Conservation (phyloP, 2,113 vertebrate species). For the Sialia sialis region DNA sequence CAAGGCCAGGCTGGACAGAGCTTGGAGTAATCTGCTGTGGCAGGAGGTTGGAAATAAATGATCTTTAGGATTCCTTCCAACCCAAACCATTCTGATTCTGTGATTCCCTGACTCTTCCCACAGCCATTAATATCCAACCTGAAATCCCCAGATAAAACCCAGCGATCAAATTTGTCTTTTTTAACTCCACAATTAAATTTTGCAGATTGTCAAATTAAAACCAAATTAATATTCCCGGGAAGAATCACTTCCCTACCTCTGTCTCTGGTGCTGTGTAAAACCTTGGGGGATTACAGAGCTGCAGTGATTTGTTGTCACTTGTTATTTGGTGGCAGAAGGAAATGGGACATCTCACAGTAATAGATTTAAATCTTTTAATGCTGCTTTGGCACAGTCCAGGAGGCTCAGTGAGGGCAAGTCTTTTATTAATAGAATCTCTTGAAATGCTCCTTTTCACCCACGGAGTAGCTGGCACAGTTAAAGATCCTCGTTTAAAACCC, state of each 20-base stretch:
- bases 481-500: neutral
- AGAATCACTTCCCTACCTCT: neutral
- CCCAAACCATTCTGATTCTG: neutral
- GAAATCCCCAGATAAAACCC: neutral
- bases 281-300: neutral
- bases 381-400: slow-evolving; percentile 9
- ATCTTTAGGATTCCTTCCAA: neutral
- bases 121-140: neutral
- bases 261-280: neutral
- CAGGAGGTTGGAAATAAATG: neutral
- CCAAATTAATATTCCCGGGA: neutral
- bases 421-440: slow-evolving; percentile 27
- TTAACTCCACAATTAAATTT: neutral
- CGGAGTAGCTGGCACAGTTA: neutral
- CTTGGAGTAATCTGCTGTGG: neutral
- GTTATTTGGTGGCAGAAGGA: neutral
- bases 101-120: neutral
- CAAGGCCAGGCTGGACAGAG: fast-evolving
- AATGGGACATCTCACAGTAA: slow-evolving; percentile 22
- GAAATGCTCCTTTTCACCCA: neutral
- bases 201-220: neutral
- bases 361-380: slow-evolving; percentile 61
- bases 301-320: neutral
- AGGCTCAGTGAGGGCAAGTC: neutral
- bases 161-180: fast-evolving